Percentiles rank a stretch among this genome's conserved stretches.
Evolutionary conservation across 2,113 vertebrate species (phyloP).

Genomic region (Marmota flaviventris): DNA sequence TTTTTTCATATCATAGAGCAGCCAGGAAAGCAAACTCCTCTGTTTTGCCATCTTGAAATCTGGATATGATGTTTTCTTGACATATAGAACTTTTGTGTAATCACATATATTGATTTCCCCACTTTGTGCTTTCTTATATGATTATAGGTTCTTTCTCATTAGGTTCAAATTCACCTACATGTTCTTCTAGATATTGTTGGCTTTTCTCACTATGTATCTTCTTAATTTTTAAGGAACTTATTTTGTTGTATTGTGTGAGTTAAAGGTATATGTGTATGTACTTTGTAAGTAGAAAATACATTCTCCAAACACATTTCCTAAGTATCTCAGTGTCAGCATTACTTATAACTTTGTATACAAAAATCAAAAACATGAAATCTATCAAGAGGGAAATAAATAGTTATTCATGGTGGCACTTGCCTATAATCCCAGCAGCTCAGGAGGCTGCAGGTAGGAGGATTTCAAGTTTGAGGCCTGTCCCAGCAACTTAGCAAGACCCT

Average conservation of each 20-base stretch:
- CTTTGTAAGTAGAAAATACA: not conserved
- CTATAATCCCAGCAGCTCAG: too few relatives aligned
- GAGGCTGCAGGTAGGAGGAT: too few relatives aligned
- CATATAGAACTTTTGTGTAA: not conserved
- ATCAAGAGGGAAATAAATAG: not conserved
- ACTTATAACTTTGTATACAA: not conserved
- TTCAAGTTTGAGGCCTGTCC: too few relatives aligned
- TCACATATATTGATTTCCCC: not conserved
- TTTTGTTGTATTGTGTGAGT: not conserved
- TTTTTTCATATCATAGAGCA: too few relatives aligned
- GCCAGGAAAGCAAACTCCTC: too few relatives aligned
- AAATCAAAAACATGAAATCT: not conserved
- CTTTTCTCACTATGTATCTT: not conserved
- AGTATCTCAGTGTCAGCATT: not conserved
- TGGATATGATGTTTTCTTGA: too few relatives aligned
- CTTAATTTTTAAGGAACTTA: not conserved
- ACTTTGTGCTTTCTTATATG: not conserved
- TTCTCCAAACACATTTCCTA: not conserved
- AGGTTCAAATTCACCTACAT: not conserved
- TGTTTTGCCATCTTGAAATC: too few relatives aligned
- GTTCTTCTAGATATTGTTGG: not conserved
- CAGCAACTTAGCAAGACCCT: too few relatives aligned
- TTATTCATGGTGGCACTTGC: too few relatives aligned
- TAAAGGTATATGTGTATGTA: not conserved
- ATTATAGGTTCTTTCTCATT: not conserved